Evolutionary conservation across 1,140 invertebrate genomes (phyloP), one percentile per base, ranked within the genome.

Genomic region (Drosophila ogumai): DNA sequence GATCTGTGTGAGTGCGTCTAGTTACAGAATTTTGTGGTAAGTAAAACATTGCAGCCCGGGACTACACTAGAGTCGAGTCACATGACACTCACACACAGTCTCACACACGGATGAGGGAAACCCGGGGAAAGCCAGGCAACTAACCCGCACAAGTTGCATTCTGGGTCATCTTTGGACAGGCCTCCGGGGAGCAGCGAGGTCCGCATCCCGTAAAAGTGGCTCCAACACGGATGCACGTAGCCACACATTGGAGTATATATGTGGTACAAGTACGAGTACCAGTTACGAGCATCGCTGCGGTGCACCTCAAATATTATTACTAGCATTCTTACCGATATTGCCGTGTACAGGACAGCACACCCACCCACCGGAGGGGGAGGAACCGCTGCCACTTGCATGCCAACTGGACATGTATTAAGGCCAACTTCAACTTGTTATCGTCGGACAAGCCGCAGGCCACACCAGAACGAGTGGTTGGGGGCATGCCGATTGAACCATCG

Each of bases 1-100:
- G 13, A 19, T 28, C 63, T n/a, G 15, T 25, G 32, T 44, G 25
- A 38, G 28, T 36, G 84, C 76, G 84, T 88, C 82, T 88, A 82
- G 82, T 87, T 87, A 87, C 82, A 87, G 79, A 68, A 79, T 87
- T 82, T 87, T 87, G 82, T 88, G 82, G 82, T 82, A 88, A 87
- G 82, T 86, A 87, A 87, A 86, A 87, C 82, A 87, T 87, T 86
- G 79, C 78, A 65, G 75, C 58, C 68, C 63, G 17, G 32, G 25
- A 28, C 22, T 49, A 13, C 46, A 17, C 25, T 31, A 13, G 50
- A 54, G 32, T 36, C 69, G 52, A 78, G 49, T 78, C 56, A 67
- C 76, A 76, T 55, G 63, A 67, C 73, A 47, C 49, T 63, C 66
- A 63, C 61, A 66, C 64, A 67, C 47, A 13, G 13, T 4, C n/a